A percentile compares a stretch with the other conserved stretches of the same genome.
phyloP scores from a whole-genome alignment of 2,888 invertebrate genomes.

The Agrochola circellaris region DNA sequence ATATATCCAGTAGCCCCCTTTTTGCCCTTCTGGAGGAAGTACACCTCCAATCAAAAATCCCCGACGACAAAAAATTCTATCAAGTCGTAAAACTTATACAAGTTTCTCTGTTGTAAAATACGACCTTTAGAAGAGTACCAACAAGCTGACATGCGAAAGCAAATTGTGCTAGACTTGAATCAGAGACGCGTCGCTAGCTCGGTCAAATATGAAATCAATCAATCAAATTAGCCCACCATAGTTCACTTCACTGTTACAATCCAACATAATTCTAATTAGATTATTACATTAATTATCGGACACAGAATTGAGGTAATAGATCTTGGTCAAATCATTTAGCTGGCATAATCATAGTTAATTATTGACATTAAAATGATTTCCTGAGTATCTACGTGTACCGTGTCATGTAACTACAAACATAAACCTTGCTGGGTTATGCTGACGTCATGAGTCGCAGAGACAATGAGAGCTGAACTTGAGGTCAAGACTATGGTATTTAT shows the following conservation, averaged over 20 bases:
- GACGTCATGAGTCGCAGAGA: conserved; percentile 21
- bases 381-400: neutral
- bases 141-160: too few species aligned
- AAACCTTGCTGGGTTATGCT: conserved; percentile 5
- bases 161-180: too few species aligned
- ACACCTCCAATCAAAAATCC: too few species aligned
- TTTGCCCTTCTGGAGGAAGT: too few species aligned
- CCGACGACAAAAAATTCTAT: too few species aligned
- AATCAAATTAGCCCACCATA: neutral
- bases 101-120: too few species aligned
- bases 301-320: conserved; percentile 24
- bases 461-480: conserved; percentile 30
- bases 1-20: too few species aligned
- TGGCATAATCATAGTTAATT: conserved; percentile 41
- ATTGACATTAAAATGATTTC: conserved; percentile 35
- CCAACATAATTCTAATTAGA: conserved; percentile 21
- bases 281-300: conserved; percentile 27
- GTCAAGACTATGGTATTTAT: conserved; percentile 34
- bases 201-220: neutral
- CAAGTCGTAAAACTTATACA: too few species aligned
- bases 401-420: conserved; percentile 15
- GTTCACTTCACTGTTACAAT: conserved; percentile 10
- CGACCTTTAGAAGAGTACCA: too few species aligned
- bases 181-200: too few species aligned
- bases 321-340: conserved; percentile 43